Evolutionary conservation across 2,888 invertebrate species (phyloP), one percentile per base, ranked within the genome.

Genomic region (Gastracanthus pulcherrimus): DNA sequence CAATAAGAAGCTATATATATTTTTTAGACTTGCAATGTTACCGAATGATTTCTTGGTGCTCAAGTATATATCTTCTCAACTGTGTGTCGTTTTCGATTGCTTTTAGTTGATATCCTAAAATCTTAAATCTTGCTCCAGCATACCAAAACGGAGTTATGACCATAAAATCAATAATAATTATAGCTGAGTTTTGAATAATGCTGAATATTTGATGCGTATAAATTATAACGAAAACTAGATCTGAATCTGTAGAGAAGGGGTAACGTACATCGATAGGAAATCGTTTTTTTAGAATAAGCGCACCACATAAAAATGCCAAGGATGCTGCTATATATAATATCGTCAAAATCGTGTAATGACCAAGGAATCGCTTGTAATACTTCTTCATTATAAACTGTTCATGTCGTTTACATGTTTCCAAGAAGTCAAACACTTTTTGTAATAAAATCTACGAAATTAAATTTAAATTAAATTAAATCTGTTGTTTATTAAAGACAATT

Each of bases 161-260:
- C 23, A 80, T 34, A 1, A 83, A 19, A 62, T 83, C 83, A 16
- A 80, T 81, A 23, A 81, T 60, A 2, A 82, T 58, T 16, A 82
- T 67, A 11, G 36, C 74, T 0, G 69, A 36, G 13, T 64, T 79
- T 45, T 82, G 75, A 0, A 75, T 23, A n/a, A 76, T 70, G 7
- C 41, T 26, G n/a, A 79, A 67, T 1, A 11, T 41, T 58, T 82
- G 82, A 66, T 82, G 76, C 11, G 41, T n/a, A n/a, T 58, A 79
- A 34, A 79, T 41, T 3, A 75, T 38, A n/a, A 7, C 29, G 0
- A 13, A 64, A 16, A 79, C 41, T 13, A 67, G 6, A 1, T 23
- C 3, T 2, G 55, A 48, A n/a, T 75, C 48, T 13, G 51, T 79
- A 3, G 74, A n/a, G n/a, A 82, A 78, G 31, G 79, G 78, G 58